These are phyloP conservation scores for Scophthalmus maximus DNA, from an alignment of 2,113 vertebrate species.

Conservation along the genomic window DNA sequence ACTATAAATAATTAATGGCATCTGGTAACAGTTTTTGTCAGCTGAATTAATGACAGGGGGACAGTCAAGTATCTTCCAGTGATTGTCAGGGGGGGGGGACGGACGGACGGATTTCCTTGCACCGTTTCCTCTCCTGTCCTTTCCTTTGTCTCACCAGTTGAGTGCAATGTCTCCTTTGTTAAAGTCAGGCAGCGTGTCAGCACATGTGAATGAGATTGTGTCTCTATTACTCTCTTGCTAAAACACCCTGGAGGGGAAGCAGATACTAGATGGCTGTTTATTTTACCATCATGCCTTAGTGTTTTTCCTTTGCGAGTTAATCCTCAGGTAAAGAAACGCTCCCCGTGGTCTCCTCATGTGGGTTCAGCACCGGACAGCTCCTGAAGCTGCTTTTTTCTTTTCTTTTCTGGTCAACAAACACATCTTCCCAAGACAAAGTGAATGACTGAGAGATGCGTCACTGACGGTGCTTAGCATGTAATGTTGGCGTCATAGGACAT, in stretches of 20 bases:
- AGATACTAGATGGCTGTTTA: slow-evolving; percentile 55
- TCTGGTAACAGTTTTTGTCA: slow-evolving; percentile 79
- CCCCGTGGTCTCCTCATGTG: slow-evolving; percentile 38
- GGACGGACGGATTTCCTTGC: slow-evolving; percentile 38
- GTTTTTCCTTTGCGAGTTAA: slow-evolving; percentile 38
- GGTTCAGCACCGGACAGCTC: slow-evolving; percentile 75
- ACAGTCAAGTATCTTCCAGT: slow-evolving; percentile 38
- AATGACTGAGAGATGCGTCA: slow-evolving; percentile 19
- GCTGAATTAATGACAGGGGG: slow-evolving; percentile 71
- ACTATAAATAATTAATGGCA: slow-evolving; percentile 82
- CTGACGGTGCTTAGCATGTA: slow-evolving; percentile 28
- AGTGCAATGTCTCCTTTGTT: slow-evolving; percentile 57
- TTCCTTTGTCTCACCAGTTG: slow-evolving; percentile 59
- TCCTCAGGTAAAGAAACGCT: slow-evolving; percentile 45
- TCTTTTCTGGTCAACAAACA: slow-evolving; percentile 8
- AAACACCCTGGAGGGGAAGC: slow-evolving; percentile 36
- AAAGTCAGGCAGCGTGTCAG: slow-evolving; percentile 37
- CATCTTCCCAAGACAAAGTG: slow-evolving; percentile 6
- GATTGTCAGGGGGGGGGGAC: slow-evolving; percentile 40
- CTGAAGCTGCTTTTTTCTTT: slow-evolving; percentile 18
- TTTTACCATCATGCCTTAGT: slow-evolving; percentile 46
- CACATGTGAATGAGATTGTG: slow-evolving; percentile 37
- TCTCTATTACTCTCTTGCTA: slow-evolving; percentile 38
- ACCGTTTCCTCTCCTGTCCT: slow-evolving; percentile 22
- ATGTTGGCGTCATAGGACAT: slow-evolving; percentile 44